Evolutionary conservation across 2,113 vertebrate genomes (phyloP), one percentile per base, ranked within the genome.

Genomic region (Heteronetta atricapilla): DNA sequence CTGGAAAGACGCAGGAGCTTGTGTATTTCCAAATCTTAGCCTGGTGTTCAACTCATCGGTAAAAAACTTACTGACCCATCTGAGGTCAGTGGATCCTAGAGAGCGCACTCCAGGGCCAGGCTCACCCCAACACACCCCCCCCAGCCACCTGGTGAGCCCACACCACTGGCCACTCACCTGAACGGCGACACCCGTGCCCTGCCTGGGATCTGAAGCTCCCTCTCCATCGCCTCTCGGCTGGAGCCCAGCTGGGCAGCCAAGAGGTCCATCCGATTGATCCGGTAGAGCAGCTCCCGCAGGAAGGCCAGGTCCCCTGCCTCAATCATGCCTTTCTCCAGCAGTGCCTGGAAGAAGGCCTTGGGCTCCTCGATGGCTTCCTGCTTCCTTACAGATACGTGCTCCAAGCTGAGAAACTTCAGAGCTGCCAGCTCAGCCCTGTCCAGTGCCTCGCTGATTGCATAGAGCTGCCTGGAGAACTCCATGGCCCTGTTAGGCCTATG

Each of bases 351-450:
- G 13, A 98, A 66, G 7, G 31, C 67, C 53, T 96, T 56, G 3
- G 95, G 66, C 44, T 95, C 94, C 11, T 80, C 40, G 17, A 92
- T 96, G 73, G 38, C 62, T 28, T 98, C 96, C 67, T 96, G 97
- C 59, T 68, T 96, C 79, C 17, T 85, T 13, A 88, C 42, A 11
- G 91, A 86, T 15, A 98, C 67, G 42, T 93, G 4, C 16, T 98
- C 96, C 82, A 86, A 79, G 92, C 97, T 94, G 36, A 98, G 95
- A 78, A 98, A 98, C 42, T 98, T 98, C 28, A 98, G 88, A 25
- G 90, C 90, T 4, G 28, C 89, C 77, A 98, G 31, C 20, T 98
- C 97, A 1, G 86, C 69, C 8, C 53, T 69, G 36, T 2, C 86
- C 66, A 98, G 89, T 16, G 95, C 83, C 22, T 97, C 93, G 46